A percentile compares a stretch with the other conserved stretches of the same genome.
Evolutionary conservation across 2,113 vertebrate genomes (phyloP).

Genomic region (Arothron firmamentum): DNA sequence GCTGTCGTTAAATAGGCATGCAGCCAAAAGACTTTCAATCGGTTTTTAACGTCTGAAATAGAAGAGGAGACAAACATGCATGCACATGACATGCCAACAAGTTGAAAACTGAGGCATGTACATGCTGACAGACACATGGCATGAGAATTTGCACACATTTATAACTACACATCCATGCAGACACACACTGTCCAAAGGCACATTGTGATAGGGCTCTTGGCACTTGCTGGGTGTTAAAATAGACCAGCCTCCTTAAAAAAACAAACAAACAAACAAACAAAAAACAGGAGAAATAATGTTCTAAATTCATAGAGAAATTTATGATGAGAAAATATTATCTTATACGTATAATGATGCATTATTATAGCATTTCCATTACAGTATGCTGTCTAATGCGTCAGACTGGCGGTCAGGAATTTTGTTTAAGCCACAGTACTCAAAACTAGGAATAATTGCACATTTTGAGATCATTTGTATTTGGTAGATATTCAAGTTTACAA

Average conservation of each 20-base stretch:
- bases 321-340: too few relatives aligned
- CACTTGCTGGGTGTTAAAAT: not conserved
- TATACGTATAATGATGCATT: not conserved
- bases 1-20: not conserved
- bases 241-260: not conserved
- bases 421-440: too few relatives aligned
- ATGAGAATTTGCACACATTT: slow-evolving; percentile 31
- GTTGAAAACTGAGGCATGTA: slow-evolving; percentile 26
- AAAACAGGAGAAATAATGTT: not conserved
- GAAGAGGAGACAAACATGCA: slow-evolving; percentile 25
- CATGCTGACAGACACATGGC: slow-evolving; percentile 38
- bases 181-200: slow-evolving; percentile 16
- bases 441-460: not conserved
- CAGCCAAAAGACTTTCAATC: slow-evolving; percentile 37
- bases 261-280: too few relatives aligned
- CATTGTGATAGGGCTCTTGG: not conserved
- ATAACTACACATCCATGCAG: slow-evolving; percentile 22
- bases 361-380: too few relatives aligned
- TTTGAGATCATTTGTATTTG: not conserved
- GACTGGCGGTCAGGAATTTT: too few relatives aligned
- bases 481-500: not conserved
- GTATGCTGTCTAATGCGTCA: too few relatives aligned
- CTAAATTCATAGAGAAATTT: not conserved
- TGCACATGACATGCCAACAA: slow-evolving; percentile 8
- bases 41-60: slow-evolving; percentile 58